These are phyloP conservation scores for Cairina moschata DNA, from an alignment of 2,113 vertebrate genomes.

Conservation along the genomic window DNA sequence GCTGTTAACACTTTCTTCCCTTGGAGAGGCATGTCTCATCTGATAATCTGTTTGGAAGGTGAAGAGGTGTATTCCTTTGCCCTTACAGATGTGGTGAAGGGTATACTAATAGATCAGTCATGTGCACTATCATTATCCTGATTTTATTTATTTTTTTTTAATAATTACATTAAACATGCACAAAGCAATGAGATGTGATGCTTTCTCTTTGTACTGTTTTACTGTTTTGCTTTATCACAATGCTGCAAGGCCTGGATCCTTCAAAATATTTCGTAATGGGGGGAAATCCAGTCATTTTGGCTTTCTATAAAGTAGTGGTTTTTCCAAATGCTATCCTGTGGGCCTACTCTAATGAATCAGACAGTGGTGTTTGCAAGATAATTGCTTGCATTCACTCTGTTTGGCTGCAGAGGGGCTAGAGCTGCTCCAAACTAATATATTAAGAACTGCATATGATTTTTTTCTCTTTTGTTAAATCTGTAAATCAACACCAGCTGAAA, in stretches of 20 bases:
- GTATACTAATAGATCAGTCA: neutral
- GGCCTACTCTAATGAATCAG: neutral
- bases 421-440: neutral
- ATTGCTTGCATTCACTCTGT: neutral
- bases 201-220: neutral
- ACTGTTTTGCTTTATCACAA: neutral
- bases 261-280: neutral
- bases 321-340: neutral
- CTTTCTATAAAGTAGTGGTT: neutral
- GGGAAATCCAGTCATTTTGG: neutral
- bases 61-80: neutral
- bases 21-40: neutral
- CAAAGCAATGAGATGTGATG: neutral
- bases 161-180: neutral
- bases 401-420: neutral
- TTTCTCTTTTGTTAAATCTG: neutral
- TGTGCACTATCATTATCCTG: neutral
- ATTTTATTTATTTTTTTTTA: neutral
- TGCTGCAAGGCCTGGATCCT: neutral
- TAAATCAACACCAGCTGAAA: conserved; percentile 17
- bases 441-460: neutral
- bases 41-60: neutral
- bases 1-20: neutral
- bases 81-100: neutral
- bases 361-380: neutral